Percentiles rank a stretch among this genome's conserved stretches.
These are phyloP conservation scores for Trichogramma evanescens DNA, from an alignment of 2,888 invertebrate genomes.

Conservation along the genomic window DNA sequence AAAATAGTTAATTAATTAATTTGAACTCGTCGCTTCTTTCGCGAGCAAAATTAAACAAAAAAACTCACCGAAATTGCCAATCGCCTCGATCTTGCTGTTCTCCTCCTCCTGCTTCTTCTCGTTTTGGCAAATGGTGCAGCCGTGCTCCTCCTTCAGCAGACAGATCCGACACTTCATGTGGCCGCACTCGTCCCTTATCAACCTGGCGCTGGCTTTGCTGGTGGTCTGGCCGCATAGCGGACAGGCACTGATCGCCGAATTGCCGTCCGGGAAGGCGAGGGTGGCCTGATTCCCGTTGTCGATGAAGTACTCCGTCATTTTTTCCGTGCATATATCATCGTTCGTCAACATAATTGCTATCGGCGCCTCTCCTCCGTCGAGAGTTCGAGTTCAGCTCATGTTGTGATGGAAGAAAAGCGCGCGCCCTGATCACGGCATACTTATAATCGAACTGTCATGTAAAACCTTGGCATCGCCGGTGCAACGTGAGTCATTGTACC, in stretches of 20 bases:
- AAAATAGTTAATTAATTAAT: neutral
- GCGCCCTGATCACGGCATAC: too few relatives aligned
- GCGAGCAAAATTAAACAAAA: neutral
- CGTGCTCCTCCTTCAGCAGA: conserved; percentile 59
- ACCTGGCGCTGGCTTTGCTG: conserved; percentile 54
- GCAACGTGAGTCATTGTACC: too few relatives aligned
- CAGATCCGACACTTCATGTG: conserved; percentile 70
- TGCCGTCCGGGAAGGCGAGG: too few relatives aligned
- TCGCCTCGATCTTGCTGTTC: conserved; percentile 17
- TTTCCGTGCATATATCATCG: too few relatives aligned
- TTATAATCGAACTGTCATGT: too few relatives aligned
- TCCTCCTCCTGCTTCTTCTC: conserved; percentile 10
- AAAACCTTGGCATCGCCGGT: too few relatives aligned
- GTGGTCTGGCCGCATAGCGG: conserved; percentile 56
- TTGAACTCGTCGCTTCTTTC: neutral
- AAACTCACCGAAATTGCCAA: conserved; percentile 25
- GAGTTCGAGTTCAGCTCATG: too few relatives aligned
- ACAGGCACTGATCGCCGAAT: conserved; percentile 41
- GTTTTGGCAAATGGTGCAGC: conserved; percentile 55
- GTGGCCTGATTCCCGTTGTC: too few relatives aligned
- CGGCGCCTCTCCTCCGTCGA: too few relatives aligned
- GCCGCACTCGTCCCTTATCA: conserved; percentile 69
- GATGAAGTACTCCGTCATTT: too few relatives aligned
- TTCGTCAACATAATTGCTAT: too few relatives aligned
- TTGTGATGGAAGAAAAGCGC: too few relatives aligned